Evolutionary conservation across 2,888 invertebrate species (phyloP).

Genomic region (Gymnocheta viridis): DNA sequence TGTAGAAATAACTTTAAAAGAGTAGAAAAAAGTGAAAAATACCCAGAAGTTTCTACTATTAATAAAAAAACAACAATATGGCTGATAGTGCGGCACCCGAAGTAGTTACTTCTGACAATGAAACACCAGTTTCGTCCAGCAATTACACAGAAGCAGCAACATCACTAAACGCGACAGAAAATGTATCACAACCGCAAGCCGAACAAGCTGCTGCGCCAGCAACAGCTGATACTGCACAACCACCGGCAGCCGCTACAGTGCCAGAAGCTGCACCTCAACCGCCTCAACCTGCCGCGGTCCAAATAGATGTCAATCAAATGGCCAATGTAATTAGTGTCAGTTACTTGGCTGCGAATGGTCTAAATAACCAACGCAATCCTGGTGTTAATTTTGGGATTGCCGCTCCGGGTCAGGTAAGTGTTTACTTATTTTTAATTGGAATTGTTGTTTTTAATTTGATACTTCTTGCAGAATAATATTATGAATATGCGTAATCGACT

Average conservation of each 20-base stretch:
- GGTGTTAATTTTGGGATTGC: constrained; percentile 50
- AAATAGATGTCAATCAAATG: constrained; percentile 65
- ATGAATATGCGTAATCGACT: constrained; percentile 94
- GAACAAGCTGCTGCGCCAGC: background rate
- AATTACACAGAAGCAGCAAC: background rate
- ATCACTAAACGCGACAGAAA: background rate
- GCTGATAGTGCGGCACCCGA: constrained; percentile 50
- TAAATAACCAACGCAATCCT: constrained; percentile 77
- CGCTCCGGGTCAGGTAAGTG: constrained; percentile 50
- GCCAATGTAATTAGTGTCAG: constrained; percentile 71
- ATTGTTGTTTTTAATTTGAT: background rate
- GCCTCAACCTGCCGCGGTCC: constrained; percentile 23
- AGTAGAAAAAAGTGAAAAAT: background rate
- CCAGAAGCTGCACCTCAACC: background rate
- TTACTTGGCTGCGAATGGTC: constrained; percentile 72
- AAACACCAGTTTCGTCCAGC: background rate
- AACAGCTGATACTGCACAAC: background rate
- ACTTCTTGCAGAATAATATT: constrained; percentile 85
- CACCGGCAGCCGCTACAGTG: background rate
- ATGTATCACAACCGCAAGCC: background rate
- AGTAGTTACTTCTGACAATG: constrained; percentile 35
- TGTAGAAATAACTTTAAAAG: background rate
- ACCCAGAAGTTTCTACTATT: background rate
- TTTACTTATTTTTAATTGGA: background rate
- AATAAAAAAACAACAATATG: constrained; percentile 24